Evolutionary conservation across 2,888 invertebrate species (phyloP).

Genomic region (Phalera bucephala): DNA sequence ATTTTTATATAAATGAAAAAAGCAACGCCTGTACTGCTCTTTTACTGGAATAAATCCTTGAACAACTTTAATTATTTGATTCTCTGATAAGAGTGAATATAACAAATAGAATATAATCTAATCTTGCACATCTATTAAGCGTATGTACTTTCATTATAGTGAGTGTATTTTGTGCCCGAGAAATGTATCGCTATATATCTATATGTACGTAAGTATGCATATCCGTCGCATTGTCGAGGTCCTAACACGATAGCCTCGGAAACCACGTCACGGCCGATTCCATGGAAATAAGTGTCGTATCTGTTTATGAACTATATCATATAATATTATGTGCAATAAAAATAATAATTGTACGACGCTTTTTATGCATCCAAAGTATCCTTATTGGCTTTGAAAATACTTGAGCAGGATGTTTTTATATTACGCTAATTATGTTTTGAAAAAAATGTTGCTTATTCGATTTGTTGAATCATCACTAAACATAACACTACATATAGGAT

Average conservation of each 20-base stretch:
- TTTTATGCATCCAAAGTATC: not conserved
- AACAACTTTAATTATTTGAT: too few relatives aligned
- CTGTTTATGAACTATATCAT: too few relatives aligned
- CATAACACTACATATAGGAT: too few relatives aligned
- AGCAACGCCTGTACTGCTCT: too few relatives aligned
- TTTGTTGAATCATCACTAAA: too few relatives aligned
- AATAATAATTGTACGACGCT: not conserved
- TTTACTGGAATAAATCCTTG: too few relatives aligned
- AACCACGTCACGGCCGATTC: conserved; percentile 59
- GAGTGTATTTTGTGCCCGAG: conserved; percentile 31
- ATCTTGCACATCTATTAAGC: conserved; percentile 19
- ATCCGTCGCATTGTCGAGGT: conserved; percentile 28
- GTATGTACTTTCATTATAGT: conserved; percentile 19
- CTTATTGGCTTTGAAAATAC: not conserved
- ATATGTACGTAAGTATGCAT: conserved; percentile 7
- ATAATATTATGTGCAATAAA: not conserved
- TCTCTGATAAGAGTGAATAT: too few relatives aligned
- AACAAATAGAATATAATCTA: too few relatives aligned
- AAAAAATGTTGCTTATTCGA: too few relatives aligned
- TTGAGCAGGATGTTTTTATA: not conserved
- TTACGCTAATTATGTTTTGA: too few relatives aligned
- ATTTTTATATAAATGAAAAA: too few relatives aligned
- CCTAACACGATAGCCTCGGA: conserved; percentile 49
- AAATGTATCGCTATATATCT: conserved; percentile 28
- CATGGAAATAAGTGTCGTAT: conserved; percentile 49